Base-by-base conservation (phyloP, 2,888 invertebrate genomes). In the Nematopogon swammerdamellus region DNA sequence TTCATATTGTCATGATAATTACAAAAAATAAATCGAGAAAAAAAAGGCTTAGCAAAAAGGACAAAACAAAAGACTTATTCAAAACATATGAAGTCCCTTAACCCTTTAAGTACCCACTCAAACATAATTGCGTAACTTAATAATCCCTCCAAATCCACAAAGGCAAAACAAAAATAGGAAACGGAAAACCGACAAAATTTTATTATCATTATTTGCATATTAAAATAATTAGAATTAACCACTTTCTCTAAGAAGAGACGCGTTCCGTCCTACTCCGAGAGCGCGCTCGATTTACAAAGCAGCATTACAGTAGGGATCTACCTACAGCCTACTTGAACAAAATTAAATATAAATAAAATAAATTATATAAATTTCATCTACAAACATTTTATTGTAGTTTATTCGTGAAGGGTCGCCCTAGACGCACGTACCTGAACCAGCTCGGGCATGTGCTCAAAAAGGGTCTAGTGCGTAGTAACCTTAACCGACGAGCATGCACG, bases 181-280 rank as follows among this genome's bases (percentile, higher is more conserved):
- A 59, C 58, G 61, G 63, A 63, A 65, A 67, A 68, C 67, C 66
- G 60, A 63, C 65, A 63, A 68, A 71, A 77, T 77, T 75, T 77
- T 74, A 77, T 77, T 77, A 77, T 72, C 67, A 72, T 76, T 77
- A 79, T 79, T 79, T 73, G 72, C 77, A 79, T 77, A 76, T 74
- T 72, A 75, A 75, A 77, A 79, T 77, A 72, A 77, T 76, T 75
- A 75, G 72, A 68, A 72, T 69, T 60, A 61, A 61, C 57, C 59
- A 50, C 50, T 50, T 36, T 36, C 49, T 48, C 43, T 48, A 50
- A 52, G 52, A 49, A 45, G 49, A 18, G 46, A 19, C 30, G 4
- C 36, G 3, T 36, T 36, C n/a, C 14, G 36, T 14, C 36, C 4
- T 14, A 36, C 6, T 3, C 36, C n/a, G n/a, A 14, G 36, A 36